These are phyloP conservation scores for Colletes gigas DNA, from an alignment of 1,140 invertebrate genomes.

Conservation along the genomic window DNA sequence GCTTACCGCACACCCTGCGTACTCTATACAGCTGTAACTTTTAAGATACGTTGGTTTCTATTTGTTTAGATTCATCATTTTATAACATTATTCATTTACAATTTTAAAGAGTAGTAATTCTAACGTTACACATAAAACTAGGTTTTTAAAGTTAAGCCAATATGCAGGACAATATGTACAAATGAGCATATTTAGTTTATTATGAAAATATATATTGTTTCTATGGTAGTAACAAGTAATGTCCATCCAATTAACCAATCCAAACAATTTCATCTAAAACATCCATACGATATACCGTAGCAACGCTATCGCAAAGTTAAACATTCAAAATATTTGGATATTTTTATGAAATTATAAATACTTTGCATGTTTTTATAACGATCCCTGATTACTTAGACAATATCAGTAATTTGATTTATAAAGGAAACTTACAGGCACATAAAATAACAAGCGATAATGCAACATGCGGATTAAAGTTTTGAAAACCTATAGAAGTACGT, in stretches of 20 bases:
- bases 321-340: neutral
- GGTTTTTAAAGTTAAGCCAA: neutral
- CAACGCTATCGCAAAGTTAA: neutral
- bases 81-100: neutral
- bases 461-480: conserved; percentile 27
- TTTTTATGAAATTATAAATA: no score
- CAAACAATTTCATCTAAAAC: neutral
- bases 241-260: neutral
- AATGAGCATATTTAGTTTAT: neutral
- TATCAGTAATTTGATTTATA: neutral
- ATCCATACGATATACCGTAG: neutral
- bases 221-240: neutral
- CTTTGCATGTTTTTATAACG: neutral
- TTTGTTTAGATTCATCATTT: neutral
- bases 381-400: neutral
- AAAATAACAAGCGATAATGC: neutral
- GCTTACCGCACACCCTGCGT: neutral
- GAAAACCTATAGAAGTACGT: neutral
- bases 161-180: neutral
- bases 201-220: neutral
- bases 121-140: neutral
- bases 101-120: neutral
- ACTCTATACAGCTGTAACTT: neutral
- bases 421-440: neutral
- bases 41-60: conserved; percentile 7